Base-by-base conservation (phyloP, 2,888 invertebrate genomes). In the Xanthorhoe spadicearia region DNA sequence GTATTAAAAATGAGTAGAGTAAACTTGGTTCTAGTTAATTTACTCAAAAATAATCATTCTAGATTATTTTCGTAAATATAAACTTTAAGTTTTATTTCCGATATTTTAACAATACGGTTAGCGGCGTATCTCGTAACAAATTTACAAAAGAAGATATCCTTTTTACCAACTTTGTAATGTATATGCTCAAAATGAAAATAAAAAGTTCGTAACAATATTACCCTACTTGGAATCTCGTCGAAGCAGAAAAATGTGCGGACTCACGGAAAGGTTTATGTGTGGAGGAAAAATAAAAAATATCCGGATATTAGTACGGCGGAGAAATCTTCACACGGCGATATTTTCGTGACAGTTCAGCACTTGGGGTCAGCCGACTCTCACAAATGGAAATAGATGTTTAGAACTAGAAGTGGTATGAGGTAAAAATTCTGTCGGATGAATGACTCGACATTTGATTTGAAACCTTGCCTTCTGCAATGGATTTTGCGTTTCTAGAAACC, bases 271-370 rank as follows among this genome's bases (percentile, higher is more conserved):
- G 68, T 70, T 72, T 67, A 74, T 69, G 72, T 74, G 74, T 69
- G 68, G 72, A 72, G 68, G 73, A 72, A 70, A 78, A 79, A 72
- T 74, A 72, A 75, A 73, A 71, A 70, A 53, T 58, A 72, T 75
- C 48, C 52, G 38, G 55, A 67, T 67, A 68, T 71, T 68, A 54
- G 62, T 52, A 73, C 68, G 66, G 65, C 69, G 65, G 74, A 70
- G 71, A 77, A 79, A 77, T 77, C 74, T 77, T 71, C 70, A 57
- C 63, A 64, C 77, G 71, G 74, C 77, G 75, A 81, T 83, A 76
- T 80, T 79, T 76, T 74, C 66, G 72, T 81, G 80, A 83, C 61
- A 53, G 35, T 43, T 43, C 35, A 32, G 28, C 17, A 56, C 35
- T 56, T 55, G n/a, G 35, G 55, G 28, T 62, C 56, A 51, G 35